Percentiles rank a stretch among this genome's conserved stretches.
phyloP scores from a whole-genome alignment of 2,888 invertebrate species.

The Lepidocyrtinus sp. region DNA sequence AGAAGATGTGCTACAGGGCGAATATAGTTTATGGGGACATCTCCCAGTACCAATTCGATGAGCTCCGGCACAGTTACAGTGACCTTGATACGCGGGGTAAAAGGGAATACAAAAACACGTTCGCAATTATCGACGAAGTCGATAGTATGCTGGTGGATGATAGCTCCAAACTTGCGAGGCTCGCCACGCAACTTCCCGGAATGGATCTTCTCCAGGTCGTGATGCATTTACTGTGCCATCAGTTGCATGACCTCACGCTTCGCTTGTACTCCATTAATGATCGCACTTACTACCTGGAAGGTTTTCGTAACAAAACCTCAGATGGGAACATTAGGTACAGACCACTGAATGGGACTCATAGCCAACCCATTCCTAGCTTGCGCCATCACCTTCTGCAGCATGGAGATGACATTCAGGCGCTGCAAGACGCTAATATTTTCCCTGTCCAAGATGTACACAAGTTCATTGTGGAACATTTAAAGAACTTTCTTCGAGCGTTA shows the following conservation, averaged over 20 bases:
- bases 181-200: slow-evolving; percentile 48
- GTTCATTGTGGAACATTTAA: slow-evolving; percentile 22
- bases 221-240: slow-evolving; percentile 42
- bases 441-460: neutral
- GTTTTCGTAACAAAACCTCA: slow-evolving; percentile 3
- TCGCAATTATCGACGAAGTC: slow-evolving; percentile 60
- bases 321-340: neutral
- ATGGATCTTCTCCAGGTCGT: slow-evolving; percentile 46
- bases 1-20: slow-evolving; percentile 42
- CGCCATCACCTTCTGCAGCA: neutral
- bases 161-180: slow-evolving; percentile 38
- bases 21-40: slow-evolving; percentile 59
- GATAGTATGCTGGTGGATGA: slow-evolving; percentile 59
- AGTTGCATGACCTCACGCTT: slow-evolving; percentile 14
- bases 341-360: no score
- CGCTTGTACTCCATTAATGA: neutral
- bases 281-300: neutral
- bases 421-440: neutral
- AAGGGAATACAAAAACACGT: neutral
- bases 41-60: slow-evolving; percentile 55
- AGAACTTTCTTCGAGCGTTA: neutral
- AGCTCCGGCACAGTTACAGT: slow-evolving; percentile 49
- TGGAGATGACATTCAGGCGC: neutral
- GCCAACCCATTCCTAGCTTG: neutral
- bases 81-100: slow-evolving; percentile 44